Evolutionary conservation across 2,888 invertebrate genomes (phyloP).

Genomic region (Entomobrya proxima): DNA sequence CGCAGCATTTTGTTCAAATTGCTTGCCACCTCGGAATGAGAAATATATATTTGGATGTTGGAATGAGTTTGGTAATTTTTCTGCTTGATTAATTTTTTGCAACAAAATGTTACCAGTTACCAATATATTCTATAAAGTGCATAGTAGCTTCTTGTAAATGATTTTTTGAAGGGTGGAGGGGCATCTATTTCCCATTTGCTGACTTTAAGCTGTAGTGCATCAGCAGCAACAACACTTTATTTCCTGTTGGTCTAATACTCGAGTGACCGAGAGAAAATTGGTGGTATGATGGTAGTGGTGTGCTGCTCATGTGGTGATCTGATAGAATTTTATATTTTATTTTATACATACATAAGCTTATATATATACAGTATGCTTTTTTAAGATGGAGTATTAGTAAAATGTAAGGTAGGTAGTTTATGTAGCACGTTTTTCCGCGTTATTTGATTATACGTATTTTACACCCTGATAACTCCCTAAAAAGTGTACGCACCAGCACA

Average conservation of each 20-base stretch:
- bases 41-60: too few species aligned
- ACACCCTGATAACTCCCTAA: neutral
- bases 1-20: too few species aligned
- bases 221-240: too few species aligned
- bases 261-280: conserved; percentile 3
- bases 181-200: neutral
- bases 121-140: neutral
- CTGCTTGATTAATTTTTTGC: conserved; percentile 4
- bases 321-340: conserved; percentile 14
- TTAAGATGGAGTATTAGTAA: too few species aligned
- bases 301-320: neutral
- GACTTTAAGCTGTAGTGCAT: too few species aligned
- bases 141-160: conserved; percentile 6
- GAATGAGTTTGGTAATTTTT: conserved; percentile 6
- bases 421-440: neutral
- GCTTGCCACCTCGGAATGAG: too few species aligned
- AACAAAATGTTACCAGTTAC: too few species aligned
- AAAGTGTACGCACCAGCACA: too few species aligned
- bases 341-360: neutral
- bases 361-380: too few species aligned
- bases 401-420: too few species aligned
- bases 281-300: neutral
- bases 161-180: neutral
- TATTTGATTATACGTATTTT: conserved; percentile 12
- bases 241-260: neutral